Percentiles rank a stretch among this genome's conserved stretches.
phyloP scores from a whole-genome alignment of 1,140 invertebrate species.

The Musca domestica region DNA sequence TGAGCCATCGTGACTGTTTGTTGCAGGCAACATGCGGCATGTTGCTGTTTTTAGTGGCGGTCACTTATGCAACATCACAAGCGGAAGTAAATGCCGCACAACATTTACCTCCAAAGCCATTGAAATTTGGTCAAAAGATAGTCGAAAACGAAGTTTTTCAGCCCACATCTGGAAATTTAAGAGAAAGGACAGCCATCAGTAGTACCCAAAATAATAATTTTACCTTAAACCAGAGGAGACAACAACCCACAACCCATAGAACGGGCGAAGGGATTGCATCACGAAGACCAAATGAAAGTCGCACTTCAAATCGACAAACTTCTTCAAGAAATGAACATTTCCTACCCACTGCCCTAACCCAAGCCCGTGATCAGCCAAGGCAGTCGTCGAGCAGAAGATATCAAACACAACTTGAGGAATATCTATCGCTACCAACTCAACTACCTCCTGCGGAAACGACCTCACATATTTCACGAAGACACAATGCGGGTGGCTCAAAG shows the following conservation, averaged over 20 bases:
- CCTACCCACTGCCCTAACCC: no score
- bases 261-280: no score
- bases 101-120: not conserved
- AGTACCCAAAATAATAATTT: no score
- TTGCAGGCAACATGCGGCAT: slow-evolving; percentile 7
- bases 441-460: not conserved
- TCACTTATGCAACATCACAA: slow-evolving; percentile 21
- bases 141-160: not conserved
- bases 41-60: not conserved
- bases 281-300: no score
- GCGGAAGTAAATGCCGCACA: slow-evolving; percentile 12
- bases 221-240: no score
- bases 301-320: no score
- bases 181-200: no score
- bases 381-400: no score
- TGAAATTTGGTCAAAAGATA: slow-evolving; percentile 9
- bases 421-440: not conserved
- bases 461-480: not conserved
- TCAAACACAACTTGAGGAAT: not conserved
- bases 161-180: not conserved
- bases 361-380: no score
- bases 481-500: not conserved
- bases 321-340: no score
- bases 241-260: no score
- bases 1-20: not conserved